Evolutionary conservation across 2,113 vertebrate genomes (phyloP).

Genomic region (Corythoichthys haematopterus): DNA sequence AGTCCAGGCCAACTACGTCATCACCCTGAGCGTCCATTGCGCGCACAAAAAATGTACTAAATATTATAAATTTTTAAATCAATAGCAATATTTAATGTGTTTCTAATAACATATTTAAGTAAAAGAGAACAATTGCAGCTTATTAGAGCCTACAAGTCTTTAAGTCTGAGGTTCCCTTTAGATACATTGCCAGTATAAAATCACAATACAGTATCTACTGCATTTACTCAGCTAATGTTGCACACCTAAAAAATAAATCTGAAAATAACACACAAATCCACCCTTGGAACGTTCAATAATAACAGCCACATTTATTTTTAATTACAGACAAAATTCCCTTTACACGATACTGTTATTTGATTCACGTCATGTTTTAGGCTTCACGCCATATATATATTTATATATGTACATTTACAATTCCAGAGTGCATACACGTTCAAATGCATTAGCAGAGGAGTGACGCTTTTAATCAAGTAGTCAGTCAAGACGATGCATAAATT

Average conservation of each 20-base stretch:
- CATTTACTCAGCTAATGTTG: no score
- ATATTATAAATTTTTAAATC: no score
- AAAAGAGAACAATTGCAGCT: no score
- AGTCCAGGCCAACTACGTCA: no score
- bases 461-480: constrained; percentile 50
- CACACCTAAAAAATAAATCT: constrained; percentile 63
- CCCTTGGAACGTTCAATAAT: constrained; percentile 80
- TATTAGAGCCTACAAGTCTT: no score
- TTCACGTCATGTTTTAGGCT: constrained; percentile 56
- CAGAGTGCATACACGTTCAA: constrained; percentile 74
- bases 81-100: no score
- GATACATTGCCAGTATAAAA: no score
- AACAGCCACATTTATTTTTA: constrained; percentile 80
- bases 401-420: constrained; percentile 72
- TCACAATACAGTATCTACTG: no score
- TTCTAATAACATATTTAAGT: no score
- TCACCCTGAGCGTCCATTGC: no score
- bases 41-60: no score
- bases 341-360: constrained; percentile 52
- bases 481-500: constrained; percentile 41
- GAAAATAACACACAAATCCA: constrained; percentile 76
- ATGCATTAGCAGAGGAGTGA: constrained; percentile 41
- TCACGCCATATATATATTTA: constrained; percentile 50
- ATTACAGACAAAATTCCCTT: constrained; percentile 83
- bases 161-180: no score